These are phyloP conservation scores for Dolomedes plantarius DNA, from an alignment of 2,888 invertebrate species.

Conservation along the genomic window DNA sequence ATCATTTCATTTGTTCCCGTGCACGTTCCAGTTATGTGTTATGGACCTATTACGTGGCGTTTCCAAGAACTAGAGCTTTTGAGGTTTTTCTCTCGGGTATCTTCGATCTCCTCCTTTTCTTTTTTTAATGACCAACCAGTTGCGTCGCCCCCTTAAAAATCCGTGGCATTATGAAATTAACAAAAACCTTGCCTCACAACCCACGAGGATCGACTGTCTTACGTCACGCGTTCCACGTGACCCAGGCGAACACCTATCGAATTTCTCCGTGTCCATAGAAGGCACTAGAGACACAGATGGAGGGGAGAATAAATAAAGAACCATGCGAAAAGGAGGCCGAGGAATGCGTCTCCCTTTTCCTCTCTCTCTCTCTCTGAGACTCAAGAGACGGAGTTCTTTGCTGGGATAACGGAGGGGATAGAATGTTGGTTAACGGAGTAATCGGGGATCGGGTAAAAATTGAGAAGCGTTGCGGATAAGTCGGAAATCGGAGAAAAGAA, in stretches of 20 bases:
- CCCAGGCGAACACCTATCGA: slow-evolving; percentile 49
- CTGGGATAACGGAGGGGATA: slow-evolving; percentile 4
- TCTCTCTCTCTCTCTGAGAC: not conserved
- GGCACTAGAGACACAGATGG: slow-evolving; percentile 63
- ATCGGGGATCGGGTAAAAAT: not conserved
- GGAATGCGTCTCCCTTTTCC: slow-evolving; percentile 44
- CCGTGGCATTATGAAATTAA: not conserved
- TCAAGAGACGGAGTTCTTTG: slow-evolving; percentile 18
- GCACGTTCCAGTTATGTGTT: no score
- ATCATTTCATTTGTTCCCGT: no score
- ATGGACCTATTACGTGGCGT: no score
- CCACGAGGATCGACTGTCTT: not conserved
- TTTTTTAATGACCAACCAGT: no score
- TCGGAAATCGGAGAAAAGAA: no score
- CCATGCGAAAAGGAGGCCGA: slow-evolving; percentile 29
- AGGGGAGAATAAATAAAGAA: slow-evolving; percentile 64
- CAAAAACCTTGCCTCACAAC: not conserved
- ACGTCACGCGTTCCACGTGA: slow-evolving; percentile 52
- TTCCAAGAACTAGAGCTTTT: no score
- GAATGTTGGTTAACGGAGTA: not conserved
- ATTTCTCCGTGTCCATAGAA: slow-evolving; percentile 67
- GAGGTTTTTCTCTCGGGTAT: no score
- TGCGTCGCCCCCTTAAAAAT: no score
- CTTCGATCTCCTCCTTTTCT: no score
- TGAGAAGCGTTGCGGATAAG: not conserved